Evolutionary conservation across 2,888 invertebrate species (phyloP).

Genomic region (Oligia strigilis): DNA sequence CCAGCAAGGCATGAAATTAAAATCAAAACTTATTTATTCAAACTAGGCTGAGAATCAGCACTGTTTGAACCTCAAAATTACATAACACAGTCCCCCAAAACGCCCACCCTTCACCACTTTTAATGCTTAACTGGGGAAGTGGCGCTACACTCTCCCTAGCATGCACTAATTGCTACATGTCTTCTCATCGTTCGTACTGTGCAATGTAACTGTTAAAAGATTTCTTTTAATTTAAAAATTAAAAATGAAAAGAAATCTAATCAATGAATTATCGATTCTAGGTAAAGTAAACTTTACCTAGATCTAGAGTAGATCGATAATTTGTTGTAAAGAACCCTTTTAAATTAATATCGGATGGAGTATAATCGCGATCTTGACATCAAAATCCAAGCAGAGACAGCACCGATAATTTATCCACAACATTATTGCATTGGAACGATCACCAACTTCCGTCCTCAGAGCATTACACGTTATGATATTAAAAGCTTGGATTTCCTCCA

Average conservation of each 20-base stretch:
- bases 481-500: constrained; percentile 47
- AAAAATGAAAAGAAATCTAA: too few relatives aligned
- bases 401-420: constrained; percentile 36
- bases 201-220: neutral
- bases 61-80: neutral
- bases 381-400: constrained; percentile 17
- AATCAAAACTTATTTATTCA: neutral
- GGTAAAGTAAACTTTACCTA: too few relatives aligned
- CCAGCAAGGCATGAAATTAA: neutral
- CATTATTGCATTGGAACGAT: constrained; percentile 27
- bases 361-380: constrained; percentile 37
- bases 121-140: neutral
- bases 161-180: neutral
- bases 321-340: neutral
- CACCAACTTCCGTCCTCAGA: constrained; percentile 43
- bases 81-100: neutral
- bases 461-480: constrained; percentile 29
- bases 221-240: neutral
- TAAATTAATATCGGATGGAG: constrained; percentile 3
- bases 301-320: neutral
- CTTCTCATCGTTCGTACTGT: neutral
- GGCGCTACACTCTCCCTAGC: neutral
- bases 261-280: neutral
- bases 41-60: neutral
- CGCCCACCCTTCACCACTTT: neutral